These are phyloP conservation scores for Hippoglossus hippoglossus DNA, from an alignment of 2,797 vertebrate species.

Conservation along the genomic window DNA sequence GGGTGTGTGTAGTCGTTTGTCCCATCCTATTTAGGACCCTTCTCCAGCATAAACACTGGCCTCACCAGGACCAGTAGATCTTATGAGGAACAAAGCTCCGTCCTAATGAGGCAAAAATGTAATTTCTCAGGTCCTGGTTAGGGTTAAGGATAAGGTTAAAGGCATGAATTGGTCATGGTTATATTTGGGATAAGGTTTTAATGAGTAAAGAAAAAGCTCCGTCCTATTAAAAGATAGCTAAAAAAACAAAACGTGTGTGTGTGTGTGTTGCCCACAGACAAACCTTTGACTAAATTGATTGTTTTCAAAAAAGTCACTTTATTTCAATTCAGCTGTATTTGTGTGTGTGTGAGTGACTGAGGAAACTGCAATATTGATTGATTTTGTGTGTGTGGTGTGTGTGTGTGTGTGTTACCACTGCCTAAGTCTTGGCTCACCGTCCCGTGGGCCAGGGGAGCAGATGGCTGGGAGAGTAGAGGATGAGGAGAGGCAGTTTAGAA, in stretches of 20 bases:
- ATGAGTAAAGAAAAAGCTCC: no score
- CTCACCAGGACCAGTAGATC: no score
- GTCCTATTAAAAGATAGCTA: no score
- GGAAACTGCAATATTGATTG: constrained; percentile 75
- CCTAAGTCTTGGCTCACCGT: constrained; percentile 77
- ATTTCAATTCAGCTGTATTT: constrained; percentile 17
- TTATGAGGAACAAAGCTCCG: no score
- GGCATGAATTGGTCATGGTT: no score
- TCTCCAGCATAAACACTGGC: no score
- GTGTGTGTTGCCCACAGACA: constrained; percentile 1
- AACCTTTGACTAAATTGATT: constrained; percentile 21
- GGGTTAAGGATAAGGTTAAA: no score
- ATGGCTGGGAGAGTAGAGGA: constrained; percentile 81
- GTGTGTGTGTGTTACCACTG: constrained; percentile 58
- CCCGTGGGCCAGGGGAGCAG: constrained; percentile 87
- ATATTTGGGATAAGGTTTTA: no score
- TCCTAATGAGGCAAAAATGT: no score
- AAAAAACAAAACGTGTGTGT: no score
- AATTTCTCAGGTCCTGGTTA: no score
- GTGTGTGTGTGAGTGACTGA: constrained; percentile 39
- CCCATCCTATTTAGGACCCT: no score
- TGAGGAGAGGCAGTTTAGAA: constrained; percentile 83
- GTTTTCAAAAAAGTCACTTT: constrained; percentile 10
- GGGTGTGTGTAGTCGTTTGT: neutral
- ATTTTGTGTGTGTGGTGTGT: constrained; percentile 54